Evolutionary conservation across 1,140 invertebrate genomes (phyloP).

Genomic region (Hormaphis cornu): DNA sequence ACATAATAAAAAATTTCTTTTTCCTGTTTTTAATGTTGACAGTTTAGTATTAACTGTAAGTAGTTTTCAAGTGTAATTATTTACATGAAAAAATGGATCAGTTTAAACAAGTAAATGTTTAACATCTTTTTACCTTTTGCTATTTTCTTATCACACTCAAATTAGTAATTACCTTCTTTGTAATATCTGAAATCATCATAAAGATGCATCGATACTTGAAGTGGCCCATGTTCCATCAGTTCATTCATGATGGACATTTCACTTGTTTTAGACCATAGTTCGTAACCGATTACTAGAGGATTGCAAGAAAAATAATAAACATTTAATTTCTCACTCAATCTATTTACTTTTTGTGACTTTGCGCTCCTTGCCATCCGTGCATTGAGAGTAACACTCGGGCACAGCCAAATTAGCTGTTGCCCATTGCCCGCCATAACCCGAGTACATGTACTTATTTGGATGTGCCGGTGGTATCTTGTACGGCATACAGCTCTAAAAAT

Average conservation of each 20-base stretch:
- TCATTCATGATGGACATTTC: neutral
- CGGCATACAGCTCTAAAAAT: neutral
- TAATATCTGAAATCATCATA: neutral
- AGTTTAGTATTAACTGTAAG: too few species aligned
- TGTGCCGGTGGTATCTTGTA: neutral
- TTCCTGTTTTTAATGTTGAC: too few species aligned
- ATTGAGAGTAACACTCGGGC: neutral
- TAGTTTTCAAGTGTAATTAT: too few species aligned
- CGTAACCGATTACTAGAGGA: neutral
- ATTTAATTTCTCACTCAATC: neutral
- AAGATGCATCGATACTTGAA: constrained; percentile 13
- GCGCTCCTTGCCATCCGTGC: neutral
- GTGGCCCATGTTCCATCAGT: neutral
- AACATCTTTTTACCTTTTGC: too few species aligned
- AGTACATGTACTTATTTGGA: neutral
- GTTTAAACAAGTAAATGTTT: too few species aligned
- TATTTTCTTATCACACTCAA: too few species aligned
- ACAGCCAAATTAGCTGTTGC: neutral
- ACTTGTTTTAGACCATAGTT: neutral
- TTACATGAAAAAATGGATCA: too few species aligned
- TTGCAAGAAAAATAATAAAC: neutral
- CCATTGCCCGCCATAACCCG: neutral
- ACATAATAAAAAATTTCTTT: too few species aligned
- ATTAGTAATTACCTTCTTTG: neutral
- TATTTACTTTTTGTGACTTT: neutral